Conservation (phyloP, 2,113 vertebrate species). For the Crotophaga sulcirostris region DNA sequence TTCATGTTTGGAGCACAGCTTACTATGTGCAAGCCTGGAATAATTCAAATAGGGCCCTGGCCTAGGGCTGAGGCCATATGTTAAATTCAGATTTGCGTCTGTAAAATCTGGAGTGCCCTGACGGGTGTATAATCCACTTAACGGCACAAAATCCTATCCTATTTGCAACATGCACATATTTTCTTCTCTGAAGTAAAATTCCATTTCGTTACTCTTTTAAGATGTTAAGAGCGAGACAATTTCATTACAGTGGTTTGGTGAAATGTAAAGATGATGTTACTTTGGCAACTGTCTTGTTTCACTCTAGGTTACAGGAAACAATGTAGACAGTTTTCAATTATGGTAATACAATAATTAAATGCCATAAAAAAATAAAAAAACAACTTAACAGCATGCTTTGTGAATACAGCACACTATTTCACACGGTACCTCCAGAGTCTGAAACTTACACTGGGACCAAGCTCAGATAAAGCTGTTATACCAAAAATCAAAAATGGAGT, state of each 20-base stretch:
- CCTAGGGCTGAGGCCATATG: conserved; percentile 75
- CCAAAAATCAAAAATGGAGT: neutral
- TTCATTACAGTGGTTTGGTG: neutral
- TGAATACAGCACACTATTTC: neutral
- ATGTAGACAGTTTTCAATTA: conserved; percentile 35
- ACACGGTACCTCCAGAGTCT: neutral
- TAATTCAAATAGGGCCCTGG: conserved; percentile 73
- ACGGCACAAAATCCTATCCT: conserved; percentile 50
- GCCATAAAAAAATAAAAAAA: neutral
- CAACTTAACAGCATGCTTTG: neutral
- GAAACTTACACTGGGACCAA: neutral
- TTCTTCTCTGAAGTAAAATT: conserved; percentile 17
- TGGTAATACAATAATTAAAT: conserved; percentile 48
- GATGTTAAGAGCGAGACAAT: neutral
- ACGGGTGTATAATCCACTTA: conserved; percentile 51
- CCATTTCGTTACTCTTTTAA: neutral
- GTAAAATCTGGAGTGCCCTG: conserved; percentile 50
- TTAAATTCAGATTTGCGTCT: conserved; percentile 70
- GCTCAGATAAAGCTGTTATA: neutral
- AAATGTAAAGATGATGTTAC: neutral
- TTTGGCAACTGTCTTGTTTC: neutral
- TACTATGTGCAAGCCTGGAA: conserved; percentile 64
- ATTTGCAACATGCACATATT: conserved; percentile 19
- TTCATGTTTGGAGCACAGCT: conserved; percentile 73
- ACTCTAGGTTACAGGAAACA: neutral